Conservation (phyloP, 2,113 vertebrate genomes). For the Platysternon megacephalum region DNA sequence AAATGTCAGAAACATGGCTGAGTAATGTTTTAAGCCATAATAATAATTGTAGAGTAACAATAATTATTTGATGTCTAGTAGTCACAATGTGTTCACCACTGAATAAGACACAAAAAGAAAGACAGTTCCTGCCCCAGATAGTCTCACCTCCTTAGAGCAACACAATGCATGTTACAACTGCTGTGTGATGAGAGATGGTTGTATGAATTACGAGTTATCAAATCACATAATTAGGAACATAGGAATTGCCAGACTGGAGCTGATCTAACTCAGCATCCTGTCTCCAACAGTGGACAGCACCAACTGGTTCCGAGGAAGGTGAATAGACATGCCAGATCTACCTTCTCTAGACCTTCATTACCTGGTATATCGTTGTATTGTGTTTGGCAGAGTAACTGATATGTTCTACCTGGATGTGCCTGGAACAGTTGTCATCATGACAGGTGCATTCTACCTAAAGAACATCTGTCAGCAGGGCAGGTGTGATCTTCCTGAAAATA, state of each 20-base stretch:
- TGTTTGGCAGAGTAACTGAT: not conserved
- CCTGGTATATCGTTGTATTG: not conserved
- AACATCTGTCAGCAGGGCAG: not conserved
- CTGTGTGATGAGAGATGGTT: not conserved
- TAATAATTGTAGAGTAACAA: not conserved
- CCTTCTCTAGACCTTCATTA: not conserved
- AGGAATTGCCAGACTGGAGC: not conserved
- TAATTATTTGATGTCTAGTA: not conserved
- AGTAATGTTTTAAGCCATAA: accelerated
- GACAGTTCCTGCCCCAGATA: not conserved
- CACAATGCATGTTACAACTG: no score
- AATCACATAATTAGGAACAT: not conserved
- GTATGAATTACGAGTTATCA: not conserved
- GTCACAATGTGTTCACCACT: not conserved
- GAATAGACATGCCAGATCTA: accelerated
- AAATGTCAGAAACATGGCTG: not conserved
- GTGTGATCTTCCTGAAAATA: not conserved
- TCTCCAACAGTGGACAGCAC: not conserved
- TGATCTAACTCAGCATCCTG: not conserved
- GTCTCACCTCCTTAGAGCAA: not conserved
- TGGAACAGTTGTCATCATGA: not conserved
- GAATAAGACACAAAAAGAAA: not conserved
- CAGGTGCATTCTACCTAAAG: not conserved
- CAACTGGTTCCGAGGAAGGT: not conserved
- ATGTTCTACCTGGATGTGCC: accelerated